A percentile compares a stretch with the other conserved stretches of the same genome.
These are phyloP conservation scores for Trematocara macrostoma DNA, from an alignment of 2,113 vertebrate species.

Conservation along the genomic window DNA sequence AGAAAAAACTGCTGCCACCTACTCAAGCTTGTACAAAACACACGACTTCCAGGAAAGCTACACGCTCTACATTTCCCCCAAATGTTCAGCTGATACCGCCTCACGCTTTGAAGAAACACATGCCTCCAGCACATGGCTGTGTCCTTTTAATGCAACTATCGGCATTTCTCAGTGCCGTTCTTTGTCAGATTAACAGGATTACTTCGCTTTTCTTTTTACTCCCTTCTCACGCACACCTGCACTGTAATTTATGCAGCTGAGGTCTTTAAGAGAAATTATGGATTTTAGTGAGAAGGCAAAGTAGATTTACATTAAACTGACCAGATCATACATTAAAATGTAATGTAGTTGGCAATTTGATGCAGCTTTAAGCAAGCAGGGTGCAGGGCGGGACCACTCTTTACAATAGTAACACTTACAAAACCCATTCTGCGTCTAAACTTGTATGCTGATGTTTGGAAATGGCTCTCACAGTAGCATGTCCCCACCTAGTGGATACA, in stretches of 20 bases:
- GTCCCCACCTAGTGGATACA: background rate
- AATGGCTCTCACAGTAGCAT: background rate
- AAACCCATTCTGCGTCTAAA: background rate
- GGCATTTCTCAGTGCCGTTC: background rate
- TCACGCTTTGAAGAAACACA: slow-evolving; percentile 13
- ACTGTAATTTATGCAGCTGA: background rate
- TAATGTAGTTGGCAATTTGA: background rate
- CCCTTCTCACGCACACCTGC: background rate
- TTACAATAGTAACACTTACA: background rate
- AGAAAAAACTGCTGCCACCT: slow-evolving; percentile 11
- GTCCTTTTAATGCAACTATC: background rate
- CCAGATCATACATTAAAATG: background rate
- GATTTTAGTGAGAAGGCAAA: background rate
- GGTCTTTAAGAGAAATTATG: background rate
- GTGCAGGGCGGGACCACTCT: accelerated
- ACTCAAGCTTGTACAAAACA: slow-evolving; percentile 4
- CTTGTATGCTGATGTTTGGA: background rate
- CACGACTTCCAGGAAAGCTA: slow-evolving; percentile 62
- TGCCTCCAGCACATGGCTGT: background rate
- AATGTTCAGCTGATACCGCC: background rate
- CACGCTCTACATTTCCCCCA: background rate
- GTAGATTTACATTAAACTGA: background rate
- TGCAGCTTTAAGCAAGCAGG: background rate
- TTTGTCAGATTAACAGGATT: background rate
- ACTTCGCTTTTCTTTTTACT: background rate